Evolutionary conservation across 2,113 vertebrate species (phyloP), one percentile per base, ranked within the genome.

Genomic region (Oryzias celebensis): DNA sequence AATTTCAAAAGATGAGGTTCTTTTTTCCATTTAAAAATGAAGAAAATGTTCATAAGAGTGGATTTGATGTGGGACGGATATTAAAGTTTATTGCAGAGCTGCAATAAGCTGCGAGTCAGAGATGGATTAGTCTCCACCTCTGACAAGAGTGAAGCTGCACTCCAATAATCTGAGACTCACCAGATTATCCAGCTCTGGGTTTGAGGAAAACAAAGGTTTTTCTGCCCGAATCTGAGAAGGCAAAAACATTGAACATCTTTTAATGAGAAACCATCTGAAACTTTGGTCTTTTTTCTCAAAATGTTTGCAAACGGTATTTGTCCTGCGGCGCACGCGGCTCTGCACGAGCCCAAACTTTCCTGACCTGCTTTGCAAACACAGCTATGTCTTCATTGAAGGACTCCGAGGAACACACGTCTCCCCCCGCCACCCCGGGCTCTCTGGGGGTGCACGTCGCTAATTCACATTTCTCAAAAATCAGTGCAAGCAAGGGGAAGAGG

Each of bases 381-480:
- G 97, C 97, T 92, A 99, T 98, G 89, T 99, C 97, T 94, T 99
- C 96, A 93, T 98, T 98, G 95, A 98, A 98, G 82, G 97, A 99
- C 88, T 99, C 97, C 72, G 97, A 99, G 48, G 97, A 99, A 79
- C 97, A 99, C 86, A 99, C 97, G 91, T 98, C 97, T 87, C 97
- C 97, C 91, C 97, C 97, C 70, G 97, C 97, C 91, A 99, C 97
- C 87, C 97, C 97, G 75, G 97, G 97, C 88, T 99, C 97, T 89
- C 97, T 94, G 88, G 97, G 97, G 78, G 97, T 99, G 92, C 97
- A 99, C 81, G 97, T 98, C 87, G 97, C 97, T 95, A 99, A 94
- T 96, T 99, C 97, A 95, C 97, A 99, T 96, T 99, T 99, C 93
- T 98, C 97, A 95, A 99, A 98, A 94, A 99, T 98, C 94, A 99